These are phyloP conservation scores for Brachionus plicatilis DNA, from an alignment of 1,140 invertebrate species.

Conservation along the genomic window DNA sequence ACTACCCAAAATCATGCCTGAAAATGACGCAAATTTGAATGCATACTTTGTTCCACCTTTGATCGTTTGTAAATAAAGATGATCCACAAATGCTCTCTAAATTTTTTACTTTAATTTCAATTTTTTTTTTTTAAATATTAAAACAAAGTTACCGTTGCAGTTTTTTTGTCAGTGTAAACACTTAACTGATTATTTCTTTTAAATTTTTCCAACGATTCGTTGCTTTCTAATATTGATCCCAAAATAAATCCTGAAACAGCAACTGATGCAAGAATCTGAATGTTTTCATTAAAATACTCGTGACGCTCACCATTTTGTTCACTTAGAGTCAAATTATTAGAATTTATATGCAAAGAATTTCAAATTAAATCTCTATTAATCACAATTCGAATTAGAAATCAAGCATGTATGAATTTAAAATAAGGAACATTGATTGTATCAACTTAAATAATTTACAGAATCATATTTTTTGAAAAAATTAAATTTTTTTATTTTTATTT, in stretches of 20 bases:
- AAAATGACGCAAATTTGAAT: neutral
- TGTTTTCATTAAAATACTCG: conserved; percentile 7
- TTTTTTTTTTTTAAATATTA: no score
- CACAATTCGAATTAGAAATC: no score
- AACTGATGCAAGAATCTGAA: neutral
- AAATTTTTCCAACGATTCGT: neutral
- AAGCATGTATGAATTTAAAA: no score
- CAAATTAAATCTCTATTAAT: no score
- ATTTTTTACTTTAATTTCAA: neutral
- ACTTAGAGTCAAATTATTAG: neutral
- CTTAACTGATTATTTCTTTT: conserved; percentile 28
- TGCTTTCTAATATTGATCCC: neutral
- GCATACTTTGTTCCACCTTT: neutral
- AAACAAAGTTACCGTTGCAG: neutral
- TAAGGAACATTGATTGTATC: no score
- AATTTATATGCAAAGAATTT: no score
- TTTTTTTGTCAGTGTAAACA: conserved; percentile 23
- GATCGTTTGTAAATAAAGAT: conserved; percentile 20
- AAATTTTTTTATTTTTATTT: no score
- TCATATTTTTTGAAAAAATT: no score
- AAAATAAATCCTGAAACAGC: conserved; percentile 26
- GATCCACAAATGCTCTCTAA: conserved; percentile 4
- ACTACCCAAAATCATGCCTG: neutral
- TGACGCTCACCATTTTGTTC: neutral
- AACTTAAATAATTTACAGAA: no score